Conservation (phyloP, 2,888 invertebrate species). For the Sarcophaga carnaria region DNA sequence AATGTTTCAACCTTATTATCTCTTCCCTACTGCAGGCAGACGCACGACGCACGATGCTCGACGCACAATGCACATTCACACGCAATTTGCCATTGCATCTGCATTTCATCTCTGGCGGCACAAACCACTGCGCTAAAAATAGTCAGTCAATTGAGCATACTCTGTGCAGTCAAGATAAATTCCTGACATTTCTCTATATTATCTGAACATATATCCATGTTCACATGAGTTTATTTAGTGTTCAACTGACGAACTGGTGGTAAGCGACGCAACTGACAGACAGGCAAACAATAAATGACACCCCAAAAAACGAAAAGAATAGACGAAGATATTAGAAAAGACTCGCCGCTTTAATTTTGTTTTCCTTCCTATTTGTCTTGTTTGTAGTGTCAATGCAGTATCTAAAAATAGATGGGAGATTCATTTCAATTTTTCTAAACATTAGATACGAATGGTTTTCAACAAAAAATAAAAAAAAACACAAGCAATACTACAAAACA, state of each 20-base stretch:
- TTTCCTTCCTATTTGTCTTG: slow-evolving; percentile 21
- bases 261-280: slow-evolving; percentile 71
- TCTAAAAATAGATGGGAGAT: slow-evolving; percentile 46
- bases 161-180: slow-evolving; percentile 47
- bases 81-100: slow-evolving; percentile 33
- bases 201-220: slow-evolving; percentile 19
- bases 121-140: slow-evolving; percentile 26
- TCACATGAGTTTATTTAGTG: slow-evolving; percentile 50
- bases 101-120: slow-evolving; percentile 60
- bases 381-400: slow-evolving; percentile 40
- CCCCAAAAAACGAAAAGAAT: neutral
- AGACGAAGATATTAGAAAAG: slow-evolving; percentile 37
- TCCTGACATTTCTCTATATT: slow-evolving; percentile 49
- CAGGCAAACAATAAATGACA: slow-evolving; percentile 55
- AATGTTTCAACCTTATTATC: slow-evolving; percentile 42
- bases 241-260: slow-evolving; percentile 73
- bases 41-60: neutral
- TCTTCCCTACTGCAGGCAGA: slow-evolving; percentile 35
- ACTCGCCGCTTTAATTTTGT: neutral
- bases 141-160: slow-evolving; percentile 10
- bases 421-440: neutral
- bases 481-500: neutral
- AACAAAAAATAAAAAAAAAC: neutral
- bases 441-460: slow-evolving; percentile 40
- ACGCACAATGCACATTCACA: neutral